Evolutionary conservation across 2,797 vertebrate genomes (phyloP), one percentile per base, ranked within the genome.

Genomic region (Phoebastria nigripes): DNA sequence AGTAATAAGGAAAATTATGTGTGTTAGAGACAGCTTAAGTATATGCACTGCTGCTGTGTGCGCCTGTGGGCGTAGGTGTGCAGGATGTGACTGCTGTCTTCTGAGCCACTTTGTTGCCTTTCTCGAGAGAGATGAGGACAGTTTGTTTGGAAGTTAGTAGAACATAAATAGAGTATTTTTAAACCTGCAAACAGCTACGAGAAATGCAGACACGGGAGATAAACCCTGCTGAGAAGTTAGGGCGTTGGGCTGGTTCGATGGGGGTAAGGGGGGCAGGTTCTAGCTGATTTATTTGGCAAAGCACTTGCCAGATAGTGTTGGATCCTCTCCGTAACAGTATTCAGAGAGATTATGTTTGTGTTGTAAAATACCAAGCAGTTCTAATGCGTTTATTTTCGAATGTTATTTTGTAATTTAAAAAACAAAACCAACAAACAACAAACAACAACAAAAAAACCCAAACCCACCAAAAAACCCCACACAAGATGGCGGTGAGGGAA

Each of bases 11-110:
- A 82, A 96, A 97, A 97, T 89, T 82, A 87, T 80, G 73, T 82
- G 82, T 95, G 77, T 95, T 91, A 95, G 95, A 95, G 93, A 96
- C 96, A 97, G 94, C 92, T 94, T 81, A 96, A 97, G 83, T 97
- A 92, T 49, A 94, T 66, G 86, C 85, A 93, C 1, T 73, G 89
- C 79, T 94, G 95, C 85, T 96, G 88, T 71, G 94, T 62, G 78
- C 3, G 51, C 91, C 89, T 51, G 94, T 91, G 95, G 95, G 96
- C 0, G 94, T 78, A 19, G 88, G 82, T 80, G 87, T 55, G 94
- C 96, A 55, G 96, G 95, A 96, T 90, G 95, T 59, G 90, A 94
- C 89, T 97, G 89, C 90, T 97, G 92, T 76, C 95, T 97, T 93
- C 90, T 31, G 41, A 93, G 88, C 90, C 85, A 71, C 95, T 80